Base-by-base conservation (phyloP, 2,888 invertebrate genomes). In the Chaetogeoica ovagalla region DNA sequence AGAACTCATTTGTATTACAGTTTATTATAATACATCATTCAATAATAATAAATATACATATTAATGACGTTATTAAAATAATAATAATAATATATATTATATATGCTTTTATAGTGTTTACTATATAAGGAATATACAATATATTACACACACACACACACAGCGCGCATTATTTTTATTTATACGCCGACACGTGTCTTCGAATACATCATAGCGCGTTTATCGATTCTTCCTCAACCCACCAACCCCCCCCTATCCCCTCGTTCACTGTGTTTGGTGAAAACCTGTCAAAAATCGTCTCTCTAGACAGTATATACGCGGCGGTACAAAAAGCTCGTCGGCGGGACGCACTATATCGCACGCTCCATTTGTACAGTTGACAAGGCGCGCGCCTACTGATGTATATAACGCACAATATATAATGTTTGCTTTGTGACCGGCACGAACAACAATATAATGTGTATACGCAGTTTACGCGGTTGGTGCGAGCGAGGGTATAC, bases 261-360 rank as follows among this genome's bases (percentile, higher is more conserved):
- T n/a, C n/a, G n/a, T n/a, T n/a, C n/a, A n/a, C n/a, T n/a, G 52
- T 57, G 68, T 63, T 59, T 57, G 63, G 63, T 65, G 30, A 71
- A 79, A 79, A 79, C 79, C 79, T 79, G 79, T 79, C 79, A 79
- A 79, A 79, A 79, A 79, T 79, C 79, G 79, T 79, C 21, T 71
- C 21, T 71, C 79, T 60, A 71, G 55, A 43, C 65, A 55, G 63
- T 71, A 71, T 21, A 39, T 71, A 69, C 76, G 39, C 5, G 39
- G 39, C 30, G 30, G 30, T 4, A 30, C 30, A 62, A 77, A 79
- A 79, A 79, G 79, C 79, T 79, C 63, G n/a, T n/a, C n/a, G 55
- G 62, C 7, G 43, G 59, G 48, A 60, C 77, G n/a, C n/a, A n/a
- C 62, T 60, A 71, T 79, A 79, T 79, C 62, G 71, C 63, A 79